phyloP scores from a whole-genome alignment of 2,888 invertebrate genomes.

The Osmoderma eremita region DNA sequence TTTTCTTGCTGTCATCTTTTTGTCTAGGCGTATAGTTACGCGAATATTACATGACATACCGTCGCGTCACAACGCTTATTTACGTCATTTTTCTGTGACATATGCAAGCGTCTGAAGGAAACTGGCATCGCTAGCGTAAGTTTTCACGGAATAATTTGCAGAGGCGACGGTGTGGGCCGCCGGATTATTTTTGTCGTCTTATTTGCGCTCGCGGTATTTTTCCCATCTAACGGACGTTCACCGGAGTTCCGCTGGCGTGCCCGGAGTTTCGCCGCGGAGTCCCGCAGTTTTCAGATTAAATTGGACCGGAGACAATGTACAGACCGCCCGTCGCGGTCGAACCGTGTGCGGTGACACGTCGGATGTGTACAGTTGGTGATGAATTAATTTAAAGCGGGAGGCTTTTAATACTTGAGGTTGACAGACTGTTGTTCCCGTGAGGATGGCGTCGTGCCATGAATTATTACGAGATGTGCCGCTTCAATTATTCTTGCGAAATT shows the following conservation, averaged over 20 bases:
- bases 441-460: neutral
- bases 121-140: neutral
- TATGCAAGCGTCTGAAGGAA: constrained; percentile 1
- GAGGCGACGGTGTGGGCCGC: neutral
- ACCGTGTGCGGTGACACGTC: constrained; percentile 26
- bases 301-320: constrained; percentile 4
- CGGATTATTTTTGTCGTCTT: too few relatives aligned
- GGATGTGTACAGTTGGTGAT: constrained; percentile 30
- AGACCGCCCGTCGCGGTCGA: constrained; percentile 13
- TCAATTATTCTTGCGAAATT: constrained; percentile 3
- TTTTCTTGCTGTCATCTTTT: constrained; percentile 1
- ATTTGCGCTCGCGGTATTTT: neutral
- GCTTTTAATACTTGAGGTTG: constrained; percentile 30
- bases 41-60: constrained; percentile 5
- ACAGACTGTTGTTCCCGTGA: constrained; percentile 16
- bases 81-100: neutral
- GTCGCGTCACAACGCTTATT: neutral
- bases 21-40: constrained; percentile 2
- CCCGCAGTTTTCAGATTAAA: constrained; percentile 23
- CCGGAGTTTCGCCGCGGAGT: neutral
- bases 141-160: constrained; percentile 1
- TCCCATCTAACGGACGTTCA: constrained; percentile 1
- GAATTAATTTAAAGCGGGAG: constrained; percentile 35
- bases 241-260: neutral
- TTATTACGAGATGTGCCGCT: constrained; percentile 22